Evolutionary conservation across 2,113 vertebrate species (phyloP), one percentile per base, ranked within the genome.

Genomic region (Stigmatopora nigra): DNA sequence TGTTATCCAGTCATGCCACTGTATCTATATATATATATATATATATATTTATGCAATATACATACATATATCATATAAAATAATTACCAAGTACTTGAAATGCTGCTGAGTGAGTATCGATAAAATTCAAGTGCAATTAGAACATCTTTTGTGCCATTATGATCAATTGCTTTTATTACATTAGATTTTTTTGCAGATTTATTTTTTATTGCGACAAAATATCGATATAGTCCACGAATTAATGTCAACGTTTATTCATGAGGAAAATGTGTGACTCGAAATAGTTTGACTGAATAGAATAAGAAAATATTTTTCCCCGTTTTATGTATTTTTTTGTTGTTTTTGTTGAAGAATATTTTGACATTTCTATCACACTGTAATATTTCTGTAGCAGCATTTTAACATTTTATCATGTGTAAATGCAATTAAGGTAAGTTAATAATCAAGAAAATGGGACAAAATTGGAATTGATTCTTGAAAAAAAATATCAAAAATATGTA

Each of bases 1-100:
- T 78, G 77, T 61, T 41, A 65, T 67, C 49, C 20, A 75, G 73
- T 77, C 70, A 62, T 78, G 16, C 74, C 74, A 71, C 61, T 75
- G 65, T 49, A 41, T 41, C 38, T 2, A 41, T 41, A 41, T 41
- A 41, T 41, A 41, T 41, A 41, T 41, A 41, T 41, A 41, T 41
- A 8, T 41, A 41, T 41, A 10, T 41, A 41, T 41, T 8, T 10
- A 41, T 41, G 9, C 17, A 38, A n/a, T n/a, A 11, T 19, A 12
- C 41, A 57, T 35, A 17, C 8, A 20, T 53, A 48, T 48, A 48
- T 48, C 46, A 31, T 5, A 14, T 31, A 56, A 15, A 56, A 31
- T 55, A 31, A 22, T 31, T 22, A 55, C 25, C 53, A 31, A 55
- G 53, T 55, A 55, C 53, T 1, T 56, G 15, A 31, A 31, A 56